phyloP scores from a whole-genome alignment of 2,797 vertebrate genomes.

The Pempheris klunzingeri region DNA sequence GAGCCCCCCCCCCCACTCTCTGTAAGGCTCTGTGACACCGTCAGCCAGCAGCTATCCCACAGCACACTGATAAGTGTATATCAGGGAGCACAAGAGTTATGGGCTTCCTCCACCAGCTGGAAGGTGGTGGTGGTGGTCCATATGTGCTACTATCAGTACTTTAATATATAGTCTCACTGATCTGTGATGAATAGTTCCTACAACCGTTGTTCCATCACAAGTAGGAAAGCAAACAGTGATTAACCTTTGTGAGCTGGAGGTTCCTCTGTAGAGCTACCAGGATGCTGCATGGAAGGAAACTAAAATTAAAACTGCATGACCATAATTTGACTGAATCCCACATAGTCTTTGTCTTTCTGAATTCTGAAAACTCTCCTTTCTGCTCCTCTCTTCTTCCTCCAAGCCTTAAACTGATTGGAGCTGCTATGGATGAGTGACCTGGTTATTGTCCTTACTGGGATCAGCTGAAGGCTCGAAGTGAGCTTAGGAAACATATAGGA shows the following conservation, averaged over 20 bases:
- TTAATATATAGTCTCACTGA: no score
- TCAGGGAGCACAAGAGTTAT: constrained; percentile 10
- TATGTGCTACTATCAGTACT: no score
- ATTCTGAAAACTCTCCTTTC: no score
- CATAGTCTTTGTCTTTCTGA: no score
- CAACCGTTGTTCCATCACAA: no score
- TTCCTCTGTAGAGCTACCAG: no score
- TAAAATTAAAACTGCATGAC: no score
- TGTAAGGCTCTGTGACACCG: constrained; percentile 2
- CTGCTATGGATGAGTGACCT: neutral
- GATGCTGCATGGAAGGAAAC: no score
- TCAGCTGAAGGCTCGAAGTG: neutral
- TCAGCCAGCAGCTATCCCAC: constrained; percentile 18
- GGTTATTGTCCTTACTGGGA: neutral
- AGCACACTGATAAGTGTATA: neutral
- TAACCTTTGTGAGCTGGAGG: no score
- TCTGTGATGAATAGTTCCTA: no score
- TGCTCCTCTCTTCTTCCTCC: neutral
- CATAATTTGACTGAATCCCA: no score
- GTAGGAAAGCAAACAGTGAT: no score
- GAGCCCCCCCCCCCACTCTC: neutral
- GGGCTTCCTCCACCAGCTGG: neutral
- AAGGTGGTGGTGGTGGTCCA: neutral
- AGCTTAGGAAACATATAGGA: neutral
- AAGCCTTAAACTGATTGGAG: neutral